Percentiles rank a stretch among this genome's conserved stretches.
These are phyloP conservation scores for Cremastinae sp. DNA, from an alignment of 2,888 invertebrate genomes.

Conservation along the genomic window DNA sequence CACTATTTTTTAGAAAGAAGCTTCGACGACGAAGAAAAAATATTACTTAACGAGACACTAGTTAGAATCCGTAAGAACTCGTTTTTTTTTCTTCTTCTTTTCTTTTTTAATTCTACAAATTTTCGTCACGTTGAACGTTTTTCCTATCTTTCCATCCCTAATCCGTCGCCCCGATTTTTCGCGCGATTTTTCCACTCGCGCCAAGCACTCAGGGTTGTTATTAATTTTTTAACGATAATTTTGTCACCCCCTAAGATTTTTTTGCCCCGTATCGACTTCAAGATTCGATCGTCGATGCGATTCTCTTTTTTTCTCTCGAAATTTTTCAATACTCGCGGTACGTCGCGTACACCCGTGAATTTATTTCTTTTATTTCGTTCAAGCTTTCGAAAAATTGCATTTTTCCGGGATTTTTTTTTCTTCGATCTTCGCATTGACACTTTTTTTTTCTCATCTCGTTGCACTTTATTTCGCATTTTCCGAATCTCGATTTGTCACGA, in stretches of 20 bases:
- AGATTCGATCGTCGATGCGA: conserved; percentile 27
- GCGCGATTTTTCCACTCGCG: conserved; percentile 28
- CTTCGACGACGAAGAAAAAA: conserved; percentile 13
- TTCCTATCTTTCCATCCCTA: neutral
- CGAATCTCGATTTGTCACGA: too few species aligned
- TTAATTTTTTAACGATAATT: conserved; percentile 56
- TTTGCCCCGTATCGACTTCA: conserved; percentile 22
- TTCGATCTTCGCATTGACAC: conserved; percentile 1
- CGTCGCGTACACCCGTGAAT: neutral
- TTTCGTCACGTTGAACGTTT: conserved; percentile 3
- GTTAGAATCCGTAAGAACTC: conserved; percentile 31
- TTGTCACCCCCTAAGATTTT: too few species aligned
- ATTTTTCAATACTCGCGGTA: neutral
- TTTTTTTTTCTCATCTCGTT: too few species aligned
- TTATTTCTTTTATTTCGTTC: conserved; percentile 4
- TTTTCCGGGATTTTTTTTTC: neutral
- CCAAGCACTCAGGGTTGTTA: conserved; percentile 61
- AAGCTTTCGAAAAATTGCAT: neutral
- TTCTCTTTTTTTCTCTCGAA: conserved; percentile 1
- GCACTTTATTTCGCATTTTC: too few species aligned
- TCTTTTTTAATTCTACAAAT: conserved; percentile 24
- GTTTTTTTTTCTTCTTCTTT: conserved; percentile 32
- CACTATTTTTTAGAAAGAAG: conserved; percentile 71
- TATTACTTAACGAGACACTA: conserved; percentile 48
- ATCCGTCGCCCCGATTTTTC: conserved; percentile 11